Conservation (phyloP, 1,140 invertebrate species). For the Drosophila ercepeae region DNA sequence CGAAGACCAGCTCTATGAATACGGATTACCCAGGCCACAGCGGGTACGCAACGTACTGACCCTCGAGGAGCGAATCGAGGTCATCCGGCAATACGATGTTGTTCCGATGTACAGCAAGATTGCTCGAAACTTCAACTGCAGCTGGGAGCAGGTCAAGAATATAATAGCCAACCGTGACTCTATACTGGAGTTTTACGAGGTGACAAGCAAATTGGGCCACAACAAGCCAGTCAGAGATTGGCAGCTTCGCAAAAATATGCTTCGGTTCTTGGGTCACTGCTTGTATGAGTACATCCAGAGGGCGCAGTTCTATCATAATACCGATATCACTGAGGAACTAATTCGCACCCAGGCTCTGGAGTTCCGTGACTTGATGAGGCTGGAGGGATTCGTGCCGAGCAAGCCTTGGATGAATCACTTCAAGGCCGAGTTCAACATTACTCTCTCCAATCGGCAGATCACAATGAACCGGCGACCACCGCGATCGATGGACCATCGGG, state of each 20-base stretch:
- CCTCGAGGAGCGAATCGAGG: constrained; percentile 72
- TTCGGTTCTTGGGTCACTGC: constrained; percentile 70
- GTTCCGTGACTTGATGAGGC: constrained; percentile 66
- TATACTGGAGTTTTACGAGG: constrained; percentile 71
- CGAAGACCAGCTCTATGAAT: neutral
- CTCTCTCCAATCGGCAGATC: constrained; percentile 73
- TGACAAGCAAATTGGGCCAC: constrained; percentile 36
- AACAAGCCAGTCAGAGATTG: constrained; percentile 35
- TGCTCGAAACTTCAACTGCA: constrained; percentile 77
- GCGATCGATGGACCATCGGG: constrained; percentile 61
- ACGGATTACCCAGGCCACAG: neutral
- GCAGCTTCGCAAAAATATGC: constrained; percentile 65
- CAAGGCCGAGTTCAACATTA: constrained; percentile 72
- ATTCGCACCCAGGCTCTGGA: constrained; percentile 70
- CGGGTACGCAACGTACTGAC: constrained; percentile 72
- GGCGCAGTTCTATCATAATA: constrained; percentile 62
- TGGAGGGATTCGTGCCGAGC: constrained; percentile 71
- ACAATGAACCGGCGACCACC: constrained; percentile 65
- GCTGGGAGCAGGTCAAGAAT: constrained; percentile 81
- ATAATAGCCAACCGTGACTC: constrained; percentile 70
- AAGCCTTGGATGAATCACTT: constrained; percentile 79
- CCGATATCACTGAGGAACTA: constrained; percentile 70
- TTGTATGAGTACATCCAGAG: constrained; percentile 76
- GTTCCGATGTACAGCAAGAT: constrained; percentile 77
- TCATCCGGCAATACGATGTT: constrained; percentile 70